These are phyloP conservation scores for Selenia dentaria DNA, from an alignment of 2,888 invertebrate species.

Conservation along the genomic window DNA sequence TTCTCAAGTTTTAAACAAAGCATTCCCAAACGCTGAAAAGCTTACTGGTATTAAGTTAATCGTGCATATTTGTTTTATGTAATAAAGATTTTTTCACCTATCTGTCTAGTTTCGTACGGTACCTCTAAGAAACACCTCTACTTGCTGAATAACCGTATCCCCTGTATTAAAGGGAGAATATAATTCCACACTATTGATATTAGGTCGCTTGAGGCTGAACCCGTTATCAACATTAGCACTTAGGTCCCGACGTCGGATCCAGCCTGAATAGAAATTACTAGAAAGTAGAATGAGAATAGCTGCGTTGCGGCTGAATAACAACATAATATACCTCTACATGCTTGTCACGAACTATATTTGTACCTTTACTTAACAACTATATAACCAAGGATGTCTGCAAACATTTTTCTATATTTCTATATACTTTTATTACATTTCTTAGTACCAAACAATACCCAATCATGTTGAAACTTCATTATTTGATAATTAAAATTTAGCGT, in stretches of 20 bases:
- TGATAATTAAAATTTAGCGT: no score
- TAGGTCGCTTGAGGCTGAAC: slow-evolving; percentile 40
- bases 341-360: slow-evolving; percentile 58
- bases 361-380: slow-evolving; percentile 43
- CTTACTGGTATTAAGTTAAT: no score
- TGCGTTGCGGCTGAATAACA: slow-evolving; percentile 31
- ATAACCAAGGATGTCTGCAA: slow-evolving; percentile 34
- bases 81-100: no score
- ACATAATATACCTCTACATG: slow-evolving; percentile 43
- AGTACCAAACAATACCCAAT: no score
- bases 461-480: no score
- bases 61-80: no score
- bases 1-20: no score
- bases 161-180: slow-evolving; percentile 30
- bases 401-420: no score
- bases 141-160: slow-evolving; percentile 16
- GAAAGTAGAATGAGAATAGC: slow-evolving; percentile 34
- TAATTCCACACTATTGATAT: slow-evolving; percentile 40
- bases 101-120: no score
- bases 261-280: slow-evolving; percentile 68
- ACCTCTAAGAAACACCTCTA: no score
- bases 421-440: no score
- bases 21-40: no score
- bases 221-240: slow-evolving; percentile 69
- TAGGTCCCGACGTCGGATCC: slow-evolving; percentile 52